Evolutionary conservation across 2,113 vertebrate species (phyloP).

Genomic region (Trochalopteron elliotii): DNA sequence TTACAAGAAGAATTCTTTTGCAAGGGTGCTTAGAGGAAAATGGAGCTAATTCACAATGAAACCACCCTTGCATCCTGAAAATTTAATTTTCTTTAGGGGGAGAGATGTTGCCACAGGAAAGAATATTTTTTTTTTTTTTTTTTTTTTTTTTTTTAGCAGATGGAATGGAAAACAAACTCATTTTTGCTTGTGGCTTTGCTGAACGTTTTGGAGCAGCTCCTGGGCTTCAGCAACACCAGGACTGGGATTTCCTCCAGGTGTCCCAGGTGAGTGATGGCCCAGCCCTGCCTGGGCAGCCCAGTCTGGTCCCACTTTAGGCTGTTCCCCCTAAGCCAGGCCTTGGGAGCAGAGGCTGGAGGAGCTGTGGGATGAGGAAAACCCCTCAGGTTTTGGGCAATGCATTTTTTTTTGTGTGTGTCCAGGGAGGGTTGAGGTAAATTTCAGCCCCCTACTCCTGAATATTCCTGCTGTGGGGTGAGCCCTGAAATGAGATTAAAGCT

Average conservation of each 20-base stretch:
- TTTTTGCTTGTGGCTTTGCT: background rate
- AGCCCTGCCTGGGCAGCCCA: background rate
- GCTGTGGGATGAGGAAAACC: accelerated
- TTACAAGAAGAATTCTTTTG: background rate
- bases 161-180: background rate
- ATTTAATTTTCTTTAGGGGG: background rate
- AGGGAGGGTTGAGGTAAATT: background rate
- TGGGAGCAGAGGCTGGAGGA: accelerated
- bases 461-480: accelerated
- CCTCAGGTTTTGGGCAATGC: accelerated
- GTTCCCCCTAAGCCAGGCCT: background rate
- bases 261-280: background rate
- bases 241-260: background rate
- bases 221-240: background rate
- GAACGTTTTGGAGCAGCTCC: background rate
- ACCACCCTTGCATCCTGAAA: background rate
- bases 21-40: background rate
- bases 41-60: background rate
- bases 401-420: background rate
- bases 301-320: background rate
- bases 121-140: too few relatives aligned
- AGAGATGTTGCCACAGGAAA: background rate
- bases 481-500: accelerated
- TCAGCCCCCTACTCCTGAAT: too few relatives aligned
- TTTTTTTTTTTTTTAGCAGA: background rate